Evolutionary conservation across 1,140 invertebrate genomes (phyloP).

Genomic region (Lutraria rhynchaena): DNA sequence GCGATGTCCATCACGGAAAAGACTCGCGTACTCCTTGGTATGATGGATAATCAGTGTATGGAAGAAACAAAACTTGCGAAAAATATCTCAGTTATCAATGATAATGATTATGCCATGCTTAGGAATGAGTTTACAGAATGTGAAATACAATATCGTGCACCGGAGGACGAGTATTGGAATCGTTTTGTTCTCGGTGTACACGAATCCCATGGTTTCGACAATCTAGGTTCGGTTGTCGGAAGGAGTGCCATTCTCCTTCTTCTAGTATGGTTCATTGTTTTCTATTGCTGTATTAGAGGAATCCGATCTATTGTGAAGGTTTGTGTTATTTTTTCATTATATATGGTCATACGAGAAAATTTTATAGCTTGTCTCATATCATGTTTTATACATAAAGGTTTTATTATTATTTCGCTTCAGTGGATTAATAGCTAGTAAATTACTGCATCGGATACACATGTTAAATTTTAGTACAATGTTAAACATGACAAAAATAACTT

Average conservation of each 20-base stretch:
- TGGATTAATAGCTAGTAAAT: no score
- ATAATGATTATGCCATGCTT: background rate
- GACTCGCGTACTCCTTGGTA: background rate
- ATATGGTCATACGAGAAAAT: no score
- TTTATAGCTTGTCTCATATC: no score
- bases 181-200: conserved; percentile 30
- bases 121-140: background rate
- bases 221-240: conserved; percentile 10
- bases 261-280: background rate
- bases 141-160: background rate
- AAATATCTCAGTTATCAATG: background rate
- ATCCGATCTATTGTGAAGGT: no score
- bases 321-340: no score
- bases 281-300: conserved; percentile 1
- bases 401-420: no score
- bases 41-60: conserved; percentile 4
- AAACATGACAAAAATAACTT: no score
- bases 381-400: no score
- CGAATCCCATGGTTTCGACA: background rate
- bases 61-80: background rate
- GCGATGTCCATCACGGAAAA: conserved; percentile 1
- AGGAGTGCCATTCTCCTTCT: background rate
- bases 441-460: no score
- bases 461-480: no score
- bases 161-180: conserved; percentile 37